A percentile compares a stretch with the other conserved stretches of the same genome.
Conservation (phyloP, 2,797 vertebrate genomes). For the Pelodytes ibericus region DNA sequence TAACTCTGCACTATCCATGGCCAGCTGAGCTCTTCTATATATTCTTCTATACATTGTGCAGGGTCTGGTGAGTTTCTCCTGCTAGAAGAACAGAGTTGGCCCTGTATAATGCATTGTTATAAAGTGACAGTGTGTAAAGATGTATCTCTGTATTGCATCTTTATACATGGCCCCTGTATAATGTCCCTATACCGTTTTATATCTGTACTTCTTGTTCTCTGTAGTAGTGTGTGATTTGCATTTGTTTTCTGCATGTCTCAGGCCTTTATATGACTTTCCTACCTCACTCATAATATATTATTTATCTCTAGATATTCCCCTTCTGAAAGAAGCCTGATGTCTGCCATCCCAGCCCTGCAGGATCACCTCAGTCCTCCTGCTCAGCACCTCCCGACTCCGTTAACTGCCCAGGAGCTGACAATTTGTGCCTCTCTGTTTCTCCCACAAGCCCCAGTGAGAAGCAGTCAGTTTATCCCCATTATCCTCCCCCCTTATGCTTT, state of each 20-base stretch:
- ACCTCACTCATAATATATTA: background rate
- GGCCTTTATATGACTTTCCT: background rate
- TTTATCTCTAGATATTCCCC: conserved; percentile 84
- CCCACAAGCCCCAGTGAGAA: conserved; percentile 15
- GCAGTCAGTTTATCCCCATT: conserved; percentile 56
- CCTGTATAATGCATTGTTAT: no score
- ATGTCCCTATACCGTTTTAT: no score
- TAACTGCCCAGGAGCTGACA: conserved; percentile 32
- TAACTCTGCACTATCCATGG: no score
- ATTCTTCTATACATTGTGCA: no score
- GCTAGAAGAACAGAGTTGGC: no score
- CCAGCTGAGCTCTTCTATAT: no score
- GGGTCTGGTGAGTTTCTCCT: no score
- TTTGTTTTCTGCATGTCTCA: background rate
- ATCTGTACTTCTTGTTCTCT: background rate
- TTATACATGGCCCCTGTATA: no score
- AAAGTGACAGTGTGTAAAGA: no score
- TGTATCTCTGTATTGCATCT: no score
- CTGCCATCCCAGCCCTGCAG: conserved; percentile 60
- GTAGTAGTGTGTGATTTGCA: background rate
- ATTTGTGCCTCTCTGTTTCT: conserved; percentile 65
- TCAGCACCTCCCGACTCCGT: conserved; percentile 55
- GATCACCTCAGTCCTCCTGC: conserved; percentile 55
- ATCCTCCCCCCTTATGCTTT: no score
- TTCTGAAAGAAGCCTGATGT: conserved; percentile 92